Evolutionary conservation across 2,797 vertebrate genomes (phyloP), one percentile per base, ranked within the genome.

Genomic region (Falco biarmicus): DNA sequence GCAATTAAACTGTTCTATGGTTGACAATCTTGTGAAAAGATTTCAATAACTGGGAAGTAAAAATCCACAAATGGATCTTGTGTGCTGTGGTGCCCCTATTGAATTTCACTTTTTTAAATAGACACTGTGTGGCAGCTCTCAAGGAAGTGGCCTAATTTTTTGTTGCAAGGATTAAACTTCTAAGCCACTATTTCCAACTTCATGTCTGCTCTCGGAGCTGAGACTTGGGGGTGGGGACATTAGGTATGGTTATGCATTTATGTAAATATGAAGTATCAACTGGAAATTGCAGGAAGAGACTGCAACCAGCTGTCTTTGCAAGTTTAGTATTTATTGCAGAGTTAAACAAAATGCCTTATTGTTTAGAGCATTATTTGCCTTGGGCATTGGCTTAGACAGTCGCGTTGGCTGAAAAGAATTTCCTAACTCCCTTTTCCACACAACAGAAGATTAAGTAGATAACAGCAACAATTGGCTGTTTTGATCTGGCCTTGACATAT

Each of bases 351-450:
- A 91, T 91, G 89, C 59, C 47, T 84, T 90, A 84, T 96, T 95
- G 94, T 96, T 95, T 82, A 88, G 85, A 97, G 80, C 59, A 66
- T 78, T 88, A 21, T 94, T 88, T 95, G 95, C 96, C 96, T 90
- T 90, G 84, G 95, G 96, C 95, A 93, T 89, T 95, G 96, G 93
- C 85, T 94, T 84, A 86, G 93, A 45, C 84, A 65, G 69, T 84
- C 22, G 6, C 15, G 22, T 96, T 96, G 95, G 91, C 95, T 73
- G 77, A 91, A 95, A 93, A 96, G 89, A 97, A 94, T 97, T 95
- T 90, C 79, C 76, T 93, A 89, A 94, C 83, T 95, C 93, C 70
- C 57, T 94, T 88, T 93, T 96, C 85, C 87, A 94, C 77, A 80
- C 79, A 95, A 65, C 53, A 84, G 91, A 83, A 94, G 92, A 96